Evolutionary conservation across 2,797 vertebrate genomes (phyloP), one percentile per base, ranked within the genome.

Genomic region (Sphaeramia orbicularis): DNA sequence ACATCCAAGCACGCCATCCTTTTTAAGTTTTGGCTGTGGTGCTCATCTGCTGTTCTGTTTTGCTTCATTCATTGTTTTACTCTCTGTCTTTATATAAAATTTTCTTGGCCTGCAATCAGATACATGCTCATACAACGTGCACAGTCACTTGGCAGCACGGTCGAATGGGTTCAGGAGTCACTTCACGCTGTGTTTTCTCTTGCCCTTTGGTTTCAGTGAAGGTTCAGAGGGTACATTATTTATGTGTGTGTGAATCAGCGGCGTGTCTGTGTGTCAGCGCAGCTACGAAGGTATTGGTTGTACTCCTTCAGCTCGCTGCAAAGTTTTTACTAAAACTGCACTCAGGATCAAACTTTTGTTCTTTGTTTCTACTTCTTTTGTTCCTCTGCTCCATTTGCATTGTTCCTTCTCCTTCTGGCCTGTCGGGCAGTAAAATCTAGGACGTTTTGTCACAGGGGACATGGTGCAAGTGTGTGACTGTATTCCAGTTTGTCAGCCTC

Each of bases 161-260:
- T 65, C 86, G 74, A 80, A 74, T 71, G 72, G 83, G 84, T 78
- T 75, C 69, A 83, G 69, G 63, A 86, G 79, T 83, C 71, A 78
- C 73, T 74, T 77, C 74, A 55, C 73, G 78, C 80, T 86, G 87
- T 87, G 87, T 86, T 90, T 91, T 83, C 74, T 83, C 80, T 91
- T 84, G 84, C 77, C 73, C 67, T 73, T 30, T 54, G 67, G 80
- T 74, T 76, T 80, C 61, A 24, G 41, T 42, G 67, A 63, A 58
- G 58, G 60, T 72, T 78, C 76, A 57, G 66, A 44, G 71, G 78
- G 66, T 65, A 62, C 55, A 42, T 59, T 84, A 72, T 83, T 80
- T 74, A 78, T 81, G 66, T 70, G 62, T 42, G 60, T 61, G 53
- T 68, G 43, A 53, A 48, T 43, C 38, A 50, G 47, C 30, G 15